A percentile compares a stretch with the other conserved stretches of the same genome.
These are phyloP conservation scores for Leptopilina syphax DNA, from an alignment of 2,888 invertebrate genomes.

Conservation along the genomic window DNA sequence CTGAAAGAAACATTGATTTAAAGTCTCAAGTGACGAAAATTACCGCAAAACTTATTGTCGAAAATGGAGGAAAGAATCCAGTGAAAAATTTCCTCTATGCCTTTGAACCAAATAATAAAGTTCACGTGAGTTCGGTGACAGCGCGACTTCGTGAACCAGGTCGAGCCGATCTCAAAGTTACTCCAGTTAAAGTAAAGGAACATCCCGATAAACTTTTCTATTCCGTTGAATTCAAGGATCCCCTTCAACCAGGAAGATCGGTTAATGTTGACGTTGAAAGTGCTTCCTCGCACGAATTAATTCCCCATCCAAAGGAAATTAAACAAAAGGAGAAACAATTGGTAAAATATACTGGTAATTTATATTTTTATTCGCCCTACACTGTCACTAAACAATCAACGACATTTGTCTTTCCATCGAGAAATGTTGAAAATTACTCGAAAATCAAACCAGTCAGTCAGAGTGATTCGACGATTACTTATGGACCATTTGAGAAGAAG, in stretches of 20 bases:
- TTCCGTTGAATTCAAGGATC: constrained; percentile 81
- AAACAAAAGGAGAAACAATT: constrained; percentile 96
- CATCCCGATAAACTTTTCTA: constrained; percentile 79
- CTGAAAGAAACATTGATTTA: constrained; percentile 91
- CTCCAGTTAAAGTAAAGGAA: constrained; percentile 77
- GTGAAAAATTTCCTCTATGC: constrained; percentile 85
- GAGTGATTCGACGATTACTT: constrained; percentile 88
- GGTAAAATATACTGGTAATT: constrained; percentile 90
- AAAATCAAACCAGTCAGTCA: constrained; percentile 89
- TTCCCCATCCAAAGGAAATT: constrained; percentile 92
- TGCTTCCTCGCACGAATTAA: constrained; percentile 86
- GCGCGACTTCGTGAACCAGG: constrained; percentile 77
- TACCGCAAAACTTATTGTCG: constrained; percentile 86
- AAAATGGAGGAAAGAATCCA: constrained; percentile 88
- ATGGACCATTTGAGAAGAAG: constrained; percentile 92
- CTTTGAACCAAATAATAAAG: constrained; percentile 82
- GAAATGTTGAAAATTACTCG: constrained; percentile 89
- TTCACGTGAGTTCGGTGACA: constrained; percentile 86
- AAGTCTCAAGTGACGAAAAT: constrained; percentile 93
- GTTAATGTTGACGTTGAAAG: constrained; percentile 83
- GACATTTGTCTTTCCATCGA: constrained; percentile 85
- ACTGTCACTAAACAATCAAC: constrained; percentile 88
- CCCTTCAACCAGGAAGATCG: constrained; percentile 80
- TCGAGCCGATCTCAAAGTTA: constrained; percentile 69
- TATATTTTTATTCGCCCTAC: constrained; percentile 92